Conservation (phyloP, 2,888 invertebrate genomes). For the Sceliomorpha sp. region DNA sequence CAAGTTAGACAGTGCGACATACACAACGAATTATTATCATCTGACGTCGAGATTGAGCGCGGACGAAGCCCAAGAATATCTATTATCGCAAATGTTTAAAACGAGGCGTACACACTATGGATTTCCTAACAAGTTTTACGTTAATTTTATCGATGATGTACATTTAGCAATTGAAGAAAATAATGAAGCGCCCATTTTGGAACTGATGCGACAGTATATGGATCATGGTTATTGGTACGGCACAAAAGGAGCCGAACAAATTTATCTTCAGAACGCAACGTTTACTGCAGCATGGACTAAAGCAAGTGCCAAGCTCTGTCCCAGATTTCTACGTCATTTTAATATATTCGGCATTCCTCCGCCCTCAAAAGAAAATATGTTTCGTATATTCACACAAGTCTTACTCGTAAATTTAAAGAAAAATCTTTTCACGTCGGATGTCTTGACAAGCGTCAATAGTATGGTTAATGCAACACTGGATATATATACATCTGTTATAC, state of each 20-base stretch:
- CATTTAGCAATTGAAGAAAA: slow-evolving; percentile 82
- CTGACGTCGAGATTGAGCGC: slow-evolving; percentile 82
- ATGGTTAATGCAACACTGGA: slow-evolving; percentile 84
- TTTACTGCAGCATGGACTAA: slow-evolving; percentile 83
- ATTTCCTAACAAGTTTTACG: slow-evolving; percentile 82
- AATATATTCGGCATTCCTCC: slow-evolving; percentile 83
- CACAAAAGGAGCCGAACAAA: slow-evolving; percentile 81
- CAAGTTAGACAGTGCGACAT: slow-evolving; percentile 81
- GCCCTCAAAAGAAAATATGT: slow-evolving; percentile 83
- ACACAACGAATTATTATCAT: slow-evolving; percentile 82
- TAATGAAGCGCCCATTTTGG: slow-evolving; percentile 81
- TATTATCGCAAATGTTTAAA: slow-evolving; percentile 82
- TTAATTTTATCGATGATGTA: slow-evolving; percentile 86
- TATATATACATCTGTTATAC: slow-evolving; percentile 82
- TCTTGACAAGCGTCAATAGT: slow-evolving; percentile 79
- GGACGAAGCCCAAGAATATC: slow-evolving; percentile 81
- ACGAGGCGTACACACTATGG: slow-evolving; percentile 82
- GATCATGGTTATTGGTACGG: slow-evolving; percentile 85
- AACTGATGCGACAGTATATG: slow-evolving; percentile 84
- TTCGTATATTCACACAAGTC: slow-evolving; percentile 83
- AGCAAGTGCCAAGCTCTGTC: slow-evolving; percentile 73
- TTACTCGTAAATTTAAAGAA: slow-evolving; percentile 82
- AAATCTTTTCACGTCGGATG: slow-evolving; percentile 82
- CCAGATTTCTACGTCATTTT: slow-evolving; percentile 85
- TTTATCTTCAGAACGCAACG: slow-evolving; percentile 82